Percentiles rank a stretch among this genome's conserved stretches.
Evolutionary conservation across 2,888 invertebrate genomes (phyloP).

Genomic region (Sycophila texana): DNA sequence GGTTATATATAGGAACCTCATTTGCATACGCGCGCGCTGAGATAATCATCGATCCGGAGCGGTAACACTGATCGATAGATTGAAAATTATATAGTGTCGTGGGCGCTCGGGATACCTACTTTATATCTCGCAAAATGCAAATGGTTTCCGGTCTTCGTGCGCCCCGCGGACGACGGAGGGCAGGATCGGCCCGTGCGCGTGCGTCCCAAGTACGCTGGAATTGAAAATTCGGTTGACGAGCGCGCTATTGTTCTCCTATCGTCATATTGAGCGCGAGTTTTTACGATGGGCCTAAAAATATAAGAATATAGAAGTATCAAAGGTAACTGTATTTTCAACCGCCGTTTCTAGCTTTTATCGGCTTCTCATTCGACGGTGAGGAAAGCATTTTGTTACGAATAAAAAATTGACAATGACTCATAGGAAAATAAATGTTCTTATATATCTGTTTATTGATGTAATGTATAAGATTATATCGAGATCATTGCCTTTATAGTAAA

Average conservation of each 20-base stretch:
- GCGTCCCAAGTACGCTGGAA: background rate
- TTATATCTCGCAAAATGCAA: conserved; percentile 14
- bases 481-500: no score
- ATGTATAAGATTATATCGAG: no score
- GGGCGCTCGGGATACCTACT: background rate
- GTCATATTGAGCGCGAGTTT: background rate
- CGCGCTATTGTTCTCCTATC: conserved; percentile 1
- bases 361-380: background rate
- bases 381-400: background rate
- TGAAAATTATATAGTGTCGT: conserved; percentile 17
- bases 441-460: no score
- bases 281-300: background rate
- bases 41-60: conserved; percentile 17
- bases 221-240: conserved; percentile 11
- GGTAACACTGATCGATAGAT: background rate
- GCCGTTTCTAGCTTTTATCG: background rate
- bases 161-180: background rate
- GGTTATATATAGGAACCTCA: no score
- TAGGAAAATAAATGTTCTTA: background rate
- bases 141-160: conserved; percentile 24
- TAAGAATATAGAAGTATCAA: background rate
- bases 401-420: background rate
- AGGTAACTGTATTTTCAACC: background rate
- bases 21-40: background rate
- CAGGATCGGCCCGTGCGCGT: no score